Percentiles rank a stretch among this genome's conserved stretches.
phyloP scores from a whole-genome alignment of 2,113 vertebrate species.

The Oxygymnocypris stewartii region DNA sequence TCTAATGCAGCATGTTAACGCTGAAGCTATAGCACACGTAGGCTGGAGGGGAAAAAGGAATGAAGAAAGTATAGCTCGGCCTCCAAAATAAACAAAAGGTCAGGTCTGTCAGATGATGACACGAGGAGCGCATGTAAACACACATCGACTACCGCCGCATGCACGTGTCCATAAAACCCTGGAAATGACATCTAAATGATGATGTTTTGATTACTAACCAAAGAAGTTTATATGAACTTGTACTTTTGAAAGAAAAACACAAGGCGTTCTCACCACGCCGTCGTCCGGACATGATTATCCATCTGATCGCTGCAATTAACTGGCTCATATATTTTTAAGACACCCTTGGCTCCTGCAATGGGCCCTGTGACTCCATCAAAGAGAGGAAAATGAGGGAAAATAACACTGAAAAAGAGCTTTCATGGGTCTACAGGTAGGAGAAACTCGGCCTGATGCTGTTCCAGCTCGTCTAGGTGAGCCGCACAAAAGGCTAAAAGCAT shows the following conservation, averaged over 20 bases:
- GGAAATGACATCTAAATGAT: conserved; percentile 57
- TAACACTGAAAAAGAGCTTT: conserved; percentile 49
- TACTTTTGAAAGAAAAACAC: conserved; percentile 54
- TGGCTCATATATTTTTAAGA: conserved; percentile 60
- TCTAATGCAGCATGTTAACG: conserved; percentile 13
- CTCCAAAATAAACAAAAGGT: conserved; percentile 35
- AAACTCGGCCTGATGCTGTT: conserved; percentile 48
- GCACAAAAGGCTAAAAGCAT: conserved; percentile 57
- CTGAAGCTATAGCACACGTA: not conserved
- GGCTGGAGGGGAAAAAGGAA: conserved; percentile 42
- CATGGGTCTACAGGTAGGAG: conserved; percentile 57
- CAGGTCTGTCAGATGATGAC: conserved; percentile 48
- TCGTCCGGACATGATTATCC: conserved; percentile 45
- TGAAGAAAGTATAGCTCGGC: conserved; percentile 28
- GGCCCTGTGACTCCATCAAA: conserved; percentile 52
- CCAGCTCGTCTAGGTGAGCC: conserved; percentile 36
- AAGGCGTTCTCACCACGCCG: conserved; percentile 30
- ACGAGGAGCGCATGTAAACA: conserved; percentile 6
- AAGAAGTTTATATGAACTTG: conserved; percentile 43
- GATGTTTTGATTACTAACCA: conserved; percentile 61
- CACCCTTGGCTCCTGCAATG: conserved; percentile 32
- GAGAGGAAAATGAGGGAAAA: conserved; percentile 40
- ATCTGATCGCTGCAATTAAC: conserved; percentile 56
- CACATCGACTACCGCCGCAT: not conserved
- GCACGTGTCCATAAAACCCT: conserved; percentile 1